Evolutionary conservation across 2,888 invertebrate species (phyloP), one percentile per base, ranked within the genome.

Genomic region (Colletes collaris): DNA sequence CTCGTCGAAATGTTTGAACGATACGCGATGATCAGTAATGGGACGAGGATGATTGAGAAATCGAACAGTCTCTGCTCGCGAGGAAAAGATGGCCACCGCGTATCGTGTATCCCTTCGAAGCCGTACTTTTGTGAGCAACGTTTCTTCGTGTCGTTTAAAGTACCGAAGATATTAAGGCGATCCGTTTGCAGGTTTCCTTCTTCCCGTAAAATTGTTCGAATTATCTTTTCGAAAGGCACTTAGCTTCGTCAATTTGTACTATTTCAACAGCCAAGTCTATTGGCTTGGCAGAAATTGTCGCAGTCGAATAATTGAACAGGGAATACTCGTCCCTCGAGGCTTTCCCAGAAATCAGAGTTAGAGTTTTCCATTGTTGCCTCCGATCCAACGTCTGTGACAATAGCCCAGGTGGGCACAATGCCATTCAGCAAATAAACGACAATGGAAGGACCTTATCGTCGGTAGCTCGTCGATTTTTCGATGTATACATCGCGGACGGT

Each of bases 381-480:
- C 35, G 13, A 53, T 59, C 46, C 37, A 53, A n/a, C 52, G 37
- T 68, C n/a, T 44, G 10, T 11, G n/a, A 68, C 60, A 69, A 46
- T 69, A 10, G 37, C 46, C n/a, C 27, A 7, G 16, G 40, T 4
- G 6, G 19, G 8, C 19, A 65, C 53, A 63, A 70, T 70, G 35
- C 44, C 44, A 5, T 13, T 6, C 6, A n/a, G 8, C n/a, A 46
- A 71, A 11, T 11, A 58, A 53, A 55, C 73, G 35, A 1, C 55
- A 27, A 50, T 5, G 5, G 13, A 66, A 52, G 11, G 11, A 13
- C 16, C 35, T 37, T 46, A n/a, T 53, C 16, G 3, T 19, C 46
- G 16, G 52, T 52, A 46, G 13, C 11, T 11, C 2, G 10, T 52
- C 44, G 16, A 58, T 46, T 52, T 5, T 19, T 19, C 13, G 1